Conservation (phyloP, 1,140 invertebrate genomes). For the Trissolcus basalis region DNA sequence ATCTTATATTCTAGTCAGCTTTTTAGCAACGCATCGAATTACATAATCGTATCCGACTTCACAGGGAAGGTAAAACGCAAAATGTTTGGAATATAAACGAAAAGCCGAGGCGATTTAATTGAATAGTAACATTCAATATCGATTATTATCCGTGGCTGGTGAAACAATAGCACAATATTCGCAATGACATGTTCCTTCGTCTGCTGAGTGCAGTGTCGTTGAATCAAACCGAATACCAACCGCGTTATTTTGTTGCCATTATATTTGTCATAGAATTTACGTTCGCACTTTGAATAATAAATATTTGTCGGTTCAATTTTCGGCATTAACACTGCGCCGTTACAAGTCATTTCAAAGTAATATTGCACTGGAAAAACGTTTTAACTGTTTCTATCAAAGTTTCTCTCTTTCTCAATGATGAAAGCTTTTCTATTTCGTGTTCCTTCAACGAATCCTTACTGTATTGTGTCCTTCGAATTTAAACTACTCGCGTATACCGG, state of each 20-base stretch:
- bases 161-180: constrained; percentile 30
- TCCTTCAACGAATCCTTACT: too few relatives aligned
- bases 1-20: constrained; percentile 75
- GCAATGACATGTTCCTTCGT: constrained; percentile 59
- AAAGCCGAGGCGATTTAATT: not conserved
- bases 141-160: constrained; percentile 24
- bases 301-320: too few relatives aligned
- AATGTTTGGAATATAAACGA: constrained; percentile 13
- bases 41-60: constrained; percentile 60
- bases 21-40: constrained; percentile 74
- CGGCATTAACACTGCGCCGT: not conserved
- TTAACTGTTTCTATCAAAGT: too few relatives aligned
- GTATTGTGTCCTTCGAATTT: too few relatives aligned
- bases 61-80: constrained; percentile 19
- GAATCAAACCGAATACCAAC: constrained; percentile 10
- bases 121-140: not conserved
- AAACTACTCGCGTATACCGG: too few relatives aligned
- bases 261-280: not conserved
- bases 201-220: constrained; percentile 54
- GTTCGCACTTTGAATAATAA: not conserved
- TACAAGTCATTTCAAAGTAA: constrained; percentile 3
- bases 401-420: too few relatives aligned
- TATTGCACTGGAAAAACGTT: constrained; percentile 3
- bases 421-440: too few relatives aligned
- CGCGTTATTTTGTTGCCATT: not conserved